Evolutionary conservation across 2,888 invertebrate genomes (phyloP), one percentile per base, ranked within the genome.

Genomic region (Parapristionchus giblindavisi): DNA sequence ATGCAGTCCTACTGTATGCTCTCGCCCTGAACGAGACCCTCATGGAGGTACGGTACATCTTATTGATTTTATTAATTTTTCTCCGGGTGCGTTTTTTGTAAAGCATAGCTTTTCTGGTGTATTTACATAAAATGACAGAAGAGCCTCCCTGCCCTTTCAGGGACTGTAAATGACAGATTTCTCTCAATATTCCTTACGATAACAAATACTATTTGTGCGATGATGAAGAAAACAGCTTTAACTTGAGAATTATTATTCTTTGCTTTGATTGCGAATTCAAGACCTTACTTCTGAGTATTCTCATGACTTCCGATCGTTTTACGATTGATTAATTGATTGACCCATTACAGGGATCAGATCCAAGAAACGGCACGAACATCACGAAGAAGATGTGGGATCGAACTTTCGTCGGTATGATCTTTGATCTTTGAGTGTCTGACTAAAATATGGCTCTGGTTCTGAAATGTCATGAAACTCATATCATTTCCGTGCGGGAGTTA

Each of bases 1-100:
- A 99, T 87, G 96, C 96, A 0, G 94, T 98, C 17, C 91, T 97
- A 0, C 92, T 99, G 51, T 98, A 96, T 89, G 94, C 95, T 0
- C 91, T 94, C 75, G 96, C 96, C 0, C 90, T 98, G 8, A 96
- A 95, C 88, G 93, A 95, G 82, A 94, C 94, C 34, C 90, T 96
- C 56, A 88, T 85, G 29, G 89, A 88, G 48, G 70, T 56, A 48
- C 34, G 56, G 21, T 14, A 5, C 6, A 43, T n/a, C 6, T 43
- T 65, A 65, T 32, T 21, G 43, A 11, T 52, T 11, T 36, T 27
- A 14, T 51, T 51, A 32, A 11, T n/a, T 43, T 48, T 29, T n/a
- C n/a, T n/a, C n/a, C n/a, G n/a, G n/a, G n/a, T n/a, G n/a, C n/a
- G n/a, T n/a, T n/a, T 48, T 14, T 11, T 48, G 48, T 14, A 21